These are phyloP conservation scores for Aptenodytes forsteri DNA, from an alignment of 2,113 vertebrate species.

Conservation along the genomic window DNA sequence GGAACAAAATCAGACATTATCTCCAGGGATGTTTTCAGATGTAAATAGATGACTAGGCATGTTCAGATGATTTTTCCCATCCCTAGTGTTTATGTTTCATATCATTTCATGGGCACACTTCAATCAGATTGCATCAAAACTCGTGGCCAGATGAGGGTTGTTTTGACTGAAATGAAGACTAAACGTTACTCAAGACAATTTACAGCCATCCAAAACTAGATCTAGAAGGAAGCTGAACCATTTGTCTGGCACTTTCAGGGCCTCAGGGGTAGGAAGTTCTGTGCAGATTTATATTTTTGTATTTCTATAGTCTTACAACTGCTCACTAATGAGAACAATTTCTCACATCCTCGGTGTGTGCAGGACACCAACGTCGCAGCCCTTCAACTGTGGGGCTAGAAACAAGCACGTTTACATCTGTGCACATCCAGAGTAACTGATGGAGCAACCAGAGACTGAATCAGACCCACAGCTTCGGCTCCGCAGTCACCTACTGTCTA, in stretches of 20 bases:
- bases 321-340: conserved; percentile 7
- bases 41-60: conserved; percentile 67
- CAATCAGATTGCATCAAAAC: conserved; percentile 33
- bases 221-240: not conserved
- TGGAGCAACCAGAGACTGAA: not conserved
- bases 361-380: not conserved
- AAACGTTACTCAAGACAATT: not conserved
- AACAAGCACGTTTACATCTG: not conserved
- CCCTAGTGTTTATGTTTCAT: conserved; percentile 44
- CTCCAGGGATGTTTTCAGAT: conserved; percentile 46
- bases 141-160: not conserved
- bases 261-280: not conserved
- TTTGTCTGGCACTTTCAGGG: conserved; percentile 12
- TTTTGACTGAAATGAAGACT: conserved; percentile 32
- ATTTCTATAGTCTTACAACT: not conserved
- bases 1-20: not conserved
- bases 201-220: not conserved
- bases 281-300: not conserved
- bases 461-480: not conserved
- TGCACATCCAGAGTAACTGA: not conserved
- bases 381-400: not conserved
- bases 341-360: not conserved
- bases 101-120: conserved; percentile 61
- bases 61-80: conserved; percentile 41
- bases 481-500: not conserved